Percentiles rank a stretch among this genome's conserved stretches.
These are phyloP conservation scores for Heliornis fulica DNA, from an alignment of 2,113 vertebrate species.

Conservation along the genomic window DNA sequence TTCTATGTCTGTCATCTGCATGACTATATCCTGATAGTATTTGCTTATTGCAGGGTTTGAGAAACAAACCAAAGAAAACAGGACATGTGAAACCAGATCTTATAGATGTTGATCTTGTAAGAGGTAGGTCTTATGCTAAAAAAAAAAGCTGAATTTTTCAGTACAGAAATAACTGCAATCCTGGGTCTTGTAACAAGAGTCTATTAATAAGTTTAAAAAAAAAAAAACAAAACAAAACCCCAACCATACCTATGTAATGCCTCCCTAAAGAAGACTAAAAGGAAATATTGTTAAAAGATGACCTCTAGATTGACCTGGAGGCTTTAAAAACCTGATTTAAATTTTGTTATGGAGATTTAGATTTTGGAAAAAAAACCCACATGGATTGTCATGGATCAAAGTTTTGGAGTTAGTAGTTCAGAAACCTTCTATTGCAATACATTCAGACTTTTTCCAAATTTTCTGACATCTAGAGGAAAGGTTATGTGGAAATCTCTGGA, in stretches of 20 bases:
- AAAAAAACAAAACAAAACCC: background rate
- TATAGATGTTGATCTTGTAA: conserved; percentile 97
- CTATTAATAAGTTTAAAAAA: background rate
- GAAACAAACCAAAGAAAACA: conserved; percentile 99
- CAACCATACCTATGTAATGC: rapidly evolving
- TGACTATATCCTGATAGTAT: conserved; percentile 13
- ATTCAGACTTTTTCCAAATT: background rate
- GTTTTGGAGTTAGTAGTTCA: background rate
- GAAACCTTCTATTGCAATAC: background rate
- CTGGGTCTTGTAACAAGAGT: background rate
- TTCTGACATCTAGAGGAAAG: background rate
- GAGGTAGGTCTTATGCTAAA: conserved; percentile 81
- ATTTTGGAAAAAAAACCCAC: background rate
- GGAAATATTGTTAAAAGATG: background rate
- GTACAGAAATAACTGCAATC: background rate
- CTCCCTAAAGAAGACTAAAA: background rate
- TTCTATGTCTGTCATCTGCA: background rate
- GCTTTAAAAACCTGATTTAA: background rate
- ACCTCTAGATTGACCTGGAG: background rate
- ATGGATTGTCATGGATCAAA: background rate
- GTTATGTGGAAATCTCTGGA: background rate
- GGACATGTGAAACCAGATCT: conserved; percentile 98
- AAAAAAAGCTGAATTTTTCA: background rate
- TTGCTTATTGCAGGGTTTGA: conserved; percentile 86
- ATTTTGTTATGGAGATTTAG: background rate